Base-by-base conservation (phyloP, 2,888 invertebrate species). In the Buathra laborator region DNA sequence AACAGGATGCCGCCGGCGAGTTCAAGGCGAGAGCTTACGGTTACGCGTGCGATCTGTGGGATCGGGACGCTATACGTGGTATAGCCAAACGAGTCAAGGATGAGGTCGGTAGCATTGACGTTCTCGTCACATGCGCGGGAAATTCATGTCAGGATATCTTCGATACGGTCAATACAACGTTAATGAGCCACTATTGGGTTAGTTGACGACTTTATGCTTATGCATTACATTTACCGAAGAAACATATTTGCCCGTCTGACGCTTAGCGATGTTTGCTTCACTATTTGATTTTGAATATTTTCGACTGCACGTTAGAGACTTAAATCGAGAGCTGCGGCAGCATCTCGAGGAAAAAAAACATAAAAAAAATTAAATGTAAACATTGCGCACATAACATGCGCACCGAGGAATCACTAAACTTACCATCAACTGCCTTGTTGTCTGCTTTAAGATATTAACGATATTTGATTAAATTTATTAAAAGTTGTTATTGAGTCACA, bases 181-280 rank as follows among this genome's bases (percentile, higher is more conserved):
- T 93, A 51, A 93, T 93, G 93, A 91, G 92, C 84, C 93, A 93
- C 76, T 93, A 93, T 56, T 93, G 93, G 93, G 93, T 92, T 68
- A 70, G 85, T 75, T 7, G 68, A 79, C 19, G 1, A 24, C 59
- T 9, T 29, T 32, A 24, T 29, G 14, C 29, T 0, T 6, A 12
- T 32, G 59, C 32, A 59, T 59, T 32, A 3, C 14, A 29, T 14
- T n/a, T 32, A 6, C 12, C 1, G 29, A 29, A 32, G 14, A n/a
- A 5, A 32, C 7, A 14, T 6, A 32, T 29, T 59, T 59, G 59
- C n/a, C 6, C 59, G 14, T 1, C 29, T 14, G 4, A 32, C 59
- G 29, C 59, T 59, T n/a, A 14, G 59, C 59, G 10, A 10, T 32
- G 59, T 32, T 59, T 32, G 32, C 29, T 32, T 59, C 14, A 7